phyloP scores from a whole-genome alignment of 2,888 invertebrate genomes.

The Kryphioiulus occultus region DNA sequence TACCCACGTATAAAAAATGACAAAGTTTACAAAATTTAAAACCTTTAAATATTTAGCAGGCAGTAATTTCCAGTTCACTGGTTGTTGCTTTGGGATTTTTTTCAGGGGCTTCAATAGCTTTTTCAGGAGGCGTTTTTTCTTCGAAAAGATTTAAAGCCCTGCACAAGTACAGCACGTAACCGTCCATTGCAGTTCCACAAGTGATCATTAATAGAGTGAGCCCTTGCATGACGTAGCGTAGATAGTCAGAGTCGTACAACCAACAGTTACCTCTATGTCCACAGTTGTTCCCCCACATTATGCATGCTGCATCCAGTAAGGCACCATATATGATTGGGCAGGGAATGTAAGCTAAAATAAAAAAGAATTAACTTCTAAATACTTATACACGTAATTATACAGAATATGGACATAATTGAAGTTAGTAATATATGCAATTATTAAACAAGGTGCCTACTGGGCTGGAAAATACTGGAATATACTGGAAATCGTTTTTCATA shows the following conservation, averaged over 20 bases:
- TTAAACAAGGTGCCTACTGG: too few relatives aligned
- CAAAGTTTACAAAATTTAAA: neutral
- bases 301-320: slow-evolving; percentile 59
- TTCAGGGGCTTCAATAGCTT: neutral
- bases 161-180: slow-evolving; percentile 48
- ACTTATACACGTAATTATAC: too few relatives aligned
- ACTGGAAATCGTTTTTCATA: too few relatives aligned
- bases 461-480: too few relatives aligned
- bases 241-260: slow-evolving; percentile 59
- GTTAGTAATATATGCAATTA: too few relatives aligned
- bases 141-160: slow-evolving; percentile 44
- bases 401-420: too few relatives aligned
- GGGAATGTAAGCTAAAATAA: slow-evolving; percentile 57
- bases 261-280: slow-evolving; percentile 59
- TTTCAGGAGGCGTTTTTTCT: neutral
- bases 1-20: slow-evolving; percentile 1
- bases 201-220: slow-evolving; percentile 54
- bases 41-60: neutral
- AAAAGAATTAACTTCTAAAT: neutral
- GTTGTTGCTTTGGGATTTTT: neutral
- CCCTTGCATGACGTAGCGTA: slow-evolving; percentile 57
- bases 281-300: slow-evolving; percentile 60
- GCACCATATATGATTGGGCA: slow-evolving; percentile 60
- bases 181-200: slow-evolving; percentile 55
- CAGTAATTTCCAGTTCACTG: slow-evolving; percentile 7